Base-by-base conservation (phyloP, 2,888 invertebrate genomes). In the Melikaiella ostensackeni region DNA sequence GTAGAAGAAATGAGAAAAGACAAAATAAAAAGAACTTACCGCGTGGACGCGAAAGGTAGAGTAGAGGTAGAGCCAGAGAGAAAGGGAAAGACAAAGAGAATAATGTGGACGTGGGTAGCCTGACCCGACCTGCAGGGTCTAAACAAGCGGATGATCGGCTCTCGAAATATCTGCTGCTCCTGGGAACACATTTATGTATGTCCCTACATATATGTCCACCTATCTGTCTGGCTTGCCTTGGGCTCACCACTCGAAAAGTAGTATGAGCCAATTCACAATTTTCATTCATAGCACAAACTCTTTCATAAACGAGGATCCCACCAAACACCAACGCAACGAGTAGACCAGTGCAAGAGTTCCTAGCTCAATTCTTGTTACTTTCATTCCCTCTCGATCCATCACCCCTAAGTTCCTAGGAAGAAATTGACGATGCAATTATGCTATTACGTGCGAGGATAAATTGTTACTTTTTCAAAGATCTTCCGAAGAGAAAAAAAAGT, bases 101-200 rank as follows among this genome's bases (percentile, higher is more conserved):
- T 64, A 73, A 79, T 35, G 35, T 64, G 62, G 33, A 46, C 38
- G 11, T 35, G 50, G 63, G 62, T 46, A 42, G 46, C 63, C 64
- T 64, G 75, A 75, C 75, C 75, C 75, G 86, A 87, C 84, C 84
- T 83, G 83, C 80, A 62, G 84, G 82, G 87, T 86, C 87, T 84
- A 86, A 89, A 89, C 88, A 88, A 89, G 88, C 87, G 85, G 84
- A 85, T 83, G 87, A 87, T 88, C 86, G 84, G 76, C 82, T 82
- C 77, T 83, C 80, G 84, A 84, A 85, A 86, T 86, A 87, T 85
- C 85, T 85, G 83, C 79, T 82, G 85, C 87, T 86, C 87, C 87
- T 85, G 86, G 84, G 86, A 86, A 86, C 87, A 84, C 84, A 82
- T 79, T 87, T 81, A 82, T 82, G 83, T 84, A 83, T 86, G 87